phyloP scores from a whole-genome alignment of 2,888 invertebrate genomes.

The Notocelia uddmanniana region DNA sequence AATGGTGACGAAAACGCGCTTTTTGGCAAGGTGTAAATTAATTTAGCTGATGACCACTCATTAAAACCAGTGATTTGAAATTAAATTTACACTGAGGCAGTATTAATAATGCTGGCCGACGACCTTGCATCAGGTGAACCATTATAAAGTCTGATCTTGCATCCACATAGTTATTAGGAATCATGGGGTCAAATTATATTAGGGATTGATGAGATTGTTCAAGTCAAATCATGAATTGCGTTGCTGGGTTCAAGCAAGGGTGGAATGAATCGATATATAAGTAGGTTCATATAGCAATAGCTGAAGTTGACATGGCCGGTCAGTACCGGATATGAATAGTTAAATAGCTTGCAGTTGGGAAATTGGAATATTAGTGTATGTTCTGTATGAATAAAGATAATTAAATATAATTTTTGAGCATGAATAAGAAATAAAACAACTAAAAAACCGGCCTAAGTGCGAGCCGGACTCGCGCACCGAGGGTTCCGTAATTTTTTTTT shows the following conservation, averaged over 20 bases:
- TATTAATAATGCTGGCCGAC: not conserved
- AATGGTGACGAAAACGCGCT: too few species aligned
- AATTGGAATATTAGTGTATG: conserved; percentile 31
- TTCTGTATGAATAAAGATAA: not conserved
- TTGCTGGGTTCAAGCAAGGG: conserved; percentile 8
- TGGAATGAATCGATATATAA: conserved; percentile 30
- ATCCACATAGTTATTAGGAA: not conserved
- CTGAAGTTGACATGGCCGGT: conserved; percentile 2
- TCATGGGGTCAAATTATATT: not conserved
- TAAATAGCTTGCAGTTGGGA: conserved; percentile 34
- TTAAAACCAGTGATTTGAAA: too few species aligned
- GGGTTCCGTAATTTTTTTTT: too few species aligned
- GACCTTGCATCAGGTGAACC: not conserved
- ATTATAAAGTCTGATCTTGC: not conserved
- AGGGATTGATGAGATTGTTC: not conserved
- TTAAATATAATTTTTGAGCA: not conserved
- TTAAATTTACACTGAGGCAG: not conserved
- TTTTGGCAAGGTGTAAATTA: too few species aligned
- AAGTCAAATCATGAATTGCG: conserved; percentile 12
- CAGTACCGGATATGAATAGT: conserved; percentile 44
- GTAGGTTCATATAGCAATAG: not conserved
- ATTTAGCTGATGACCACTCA: too few species aligned
- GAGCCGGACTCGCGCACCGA: too few species aligned
- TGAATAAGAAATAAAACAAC: not conserved
- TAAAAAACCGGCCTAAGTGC: too few species aligned